These are phyloP conservation scores for Eubasilissa splendida DNA, from an alignment of 2,888 invertebrate species.

Conservation along the genomic window DNA sequence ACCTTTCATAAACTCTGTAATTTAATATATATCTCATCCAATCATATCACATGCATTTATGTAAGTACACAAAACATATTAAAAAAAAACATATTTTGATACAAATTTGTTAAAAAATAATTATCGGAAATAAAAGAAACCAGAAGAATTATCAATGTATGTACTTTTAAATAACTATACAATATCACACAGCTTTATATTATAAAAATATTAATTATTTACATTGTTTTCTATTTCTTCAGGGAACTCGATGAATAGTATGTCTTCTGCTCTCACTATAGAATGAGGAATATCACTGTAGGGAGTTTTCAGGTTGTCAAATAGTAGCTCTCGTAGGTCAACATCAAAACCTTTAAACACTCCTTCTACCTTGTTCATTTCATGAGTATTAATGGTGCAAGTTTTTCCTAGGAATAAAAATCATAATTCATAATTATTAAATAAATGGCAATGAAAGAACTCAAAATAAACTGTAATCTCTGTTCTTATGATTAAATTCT, in stretches of 20 bases:
- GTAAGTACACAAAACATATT: no score
- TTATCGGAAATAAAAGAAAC: no score
- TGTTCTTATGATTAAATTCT: not conserved
- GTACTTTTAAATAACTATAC: no score
- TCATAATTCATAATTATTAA: not conserved
- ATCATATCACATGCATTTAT: no score
- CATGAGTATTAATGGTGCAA: constrained; percentile 64
- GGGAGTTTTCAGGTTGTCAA: constrained; percentile 65
- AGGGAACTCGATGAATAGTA: constrained; percentile 63
- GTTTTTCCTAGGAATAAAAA: constrained; percentile 62
- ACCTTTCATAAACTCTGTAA: no score
- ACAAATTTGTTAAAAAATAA: no score
- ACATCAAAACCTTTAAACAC: constrained; percentile 66
- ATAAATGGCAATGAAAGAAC: not conserved
- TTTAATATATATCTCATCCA: no score
- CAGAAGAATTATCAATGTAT: no score
- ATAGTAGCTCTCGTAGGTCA: constrained; percentile 64
- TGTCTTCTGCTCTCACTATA: constrained; percentile 65
- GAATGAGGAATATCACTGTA: constrained; percentile 65
- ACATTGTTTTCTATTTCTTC: constrained; percentile 52
- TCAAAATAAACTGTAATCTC: no score
- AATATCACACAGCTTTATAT: no score
- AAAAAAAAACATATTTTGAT: no score
- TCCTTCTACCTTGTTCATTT: constrained; percentile 64
- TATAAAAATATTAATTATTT: no score